Evolutionary conservation across 2,888 invertebrate species (phyloP).

Genomic region (Rapana venosa): DNA sequence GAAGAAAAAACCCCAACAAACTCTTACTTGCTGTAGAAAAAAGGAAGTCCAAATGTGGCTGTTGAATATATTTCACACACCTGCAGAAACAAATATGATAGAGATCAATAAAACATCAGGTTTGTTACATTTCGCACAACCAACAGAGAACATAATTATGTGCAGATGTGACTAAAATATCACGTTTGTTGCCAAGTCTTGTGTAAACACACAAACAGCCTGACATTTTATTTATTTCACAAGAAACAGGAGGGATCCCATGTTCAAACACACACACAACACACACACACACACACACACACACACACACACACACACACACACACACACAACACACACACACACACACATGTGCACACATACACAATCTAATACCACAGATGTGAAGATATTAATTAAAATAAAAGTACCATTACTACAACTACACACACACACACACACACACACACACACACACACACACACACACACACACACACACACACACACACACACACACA

Average conservation of each 20-base stretch:
- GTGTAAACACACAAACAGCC: too few relatives aligned
- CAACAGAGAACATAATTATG: too few relatives aligned
- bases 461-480: background rate
- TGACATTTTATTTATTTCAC: too few relatives aligned
- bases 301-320: background rate
- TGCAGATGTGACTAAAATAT: too few relatives aligned
- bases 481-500: background rate
- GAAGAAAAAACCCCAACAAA: background rate
- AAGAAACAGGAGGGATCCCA: too few relatives aligned
- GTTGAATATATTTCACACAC: conserved; percentile 62
- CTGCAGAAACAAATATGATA: conserved; percentile 49
- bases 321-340: background rate
- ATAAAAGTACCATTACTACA: background rate
- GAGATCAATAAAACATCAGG: background rate
- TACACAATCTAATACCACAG: background rate
- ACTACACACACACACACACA: background rate
- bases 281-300: background rate
- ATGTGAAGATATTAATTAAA: too few relatives aligned
- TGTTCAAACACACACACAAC: too few relatives aligned
- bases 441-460: background rate
- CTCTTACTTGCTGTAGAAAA: conserved; percentile 48
- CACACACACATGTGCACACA: background rate
- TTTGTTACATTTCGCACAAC: too few relatives aligned
- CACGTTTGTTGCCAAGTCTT: too few relatives aligned
- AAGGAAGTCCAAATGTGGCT: conserved; percentile 67